Base-by-base conservation (phyloP, 2,888 invertebrate genomes). In the Phasia obesa region DNA sequence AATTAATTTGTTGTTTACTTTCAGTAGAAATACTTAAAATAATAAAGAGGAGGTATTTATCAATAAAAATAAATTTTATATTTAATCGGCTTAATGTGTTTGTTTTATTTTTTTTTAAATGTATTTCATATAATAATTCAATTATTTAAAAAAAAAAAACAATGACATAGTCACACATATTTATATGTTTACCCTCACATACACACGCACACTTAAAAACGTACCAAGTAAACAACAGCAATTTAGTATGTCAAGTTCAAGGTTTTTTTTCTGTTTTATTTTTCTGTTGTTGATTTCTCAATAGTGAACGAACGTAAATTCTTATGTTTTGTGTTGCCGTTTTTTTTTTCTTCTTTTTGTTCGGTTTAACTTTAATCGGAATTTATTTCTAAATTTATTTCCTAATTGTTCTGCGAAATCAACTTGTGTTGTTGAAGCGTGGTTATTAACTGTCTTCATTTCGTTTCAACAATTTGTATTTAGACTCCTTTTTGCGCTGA, bases 171-270 rank as follows among this genome's bases (percentile, higher is more conserved):
- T 27, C 27, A 27, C 27, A 27, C 6, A 5, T 5, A 27, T 27
- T 27, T 27, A 6, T 13, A 38, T 15, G 11, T 38, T 38, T 11
- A n/a, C 44, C 4, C 17, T 47, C 19, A 47, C 21, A 31, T 19
- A n/a, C 21, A 38, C 4, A 55, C 35, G 23, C 3, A 25, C 17
- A 19, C n/a, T n/a, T 13, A 25, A 9, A 19, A 27, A 49, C 15
- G 19, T 21, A 44, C 42, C 42, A 42, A 60, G 6, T 11, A 19
- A 47, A 42, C 62, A 70, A 60, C 42, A 21, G 25, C 21, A 38
- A 64, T 78, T 57, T 64, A 44, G 53, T 79, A 44, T 83, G 82
- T 83, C 82, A 83, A 83, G 82, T 83, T 83, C 82, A 83, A 83
- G 82, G 82, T 38, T 78, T 65, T 60, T 74, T 62, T 47, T 55